A percentile compares a stretch with the other conserved stretches of the same genome.
phyloP scores from a whole-genome alignment of 2,797 vertebrate genomes.

The Acanthornis magna region DNA sequence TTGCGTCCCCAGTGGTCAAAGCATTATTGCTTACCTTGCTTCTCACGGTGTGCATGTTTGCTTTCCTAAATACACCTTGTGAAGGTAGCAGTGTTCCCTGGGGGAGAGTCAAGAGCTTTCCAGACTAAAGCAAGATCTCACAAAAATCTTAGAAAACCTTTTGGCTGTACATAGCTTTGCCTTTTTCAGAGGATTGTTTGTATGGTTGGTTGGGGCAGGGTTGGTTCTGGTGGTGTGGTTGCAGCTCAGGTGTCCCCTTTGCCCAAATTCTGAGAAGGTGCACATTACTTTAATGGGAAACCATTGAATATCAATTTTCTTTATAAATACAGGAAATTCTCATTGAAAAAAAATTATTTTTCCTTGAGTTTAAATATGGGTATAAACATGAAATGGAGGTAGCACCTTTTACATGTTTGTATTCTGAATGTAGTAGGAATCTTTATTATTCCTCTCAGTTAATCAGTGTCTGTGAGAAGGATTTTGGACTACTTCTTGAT shows the following conservation, averaged over 20 bases:
- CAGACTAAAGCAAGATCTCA: rapidly evolving
- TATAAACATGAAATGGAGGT: background rate
- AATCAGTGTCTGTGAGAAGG: background rate
- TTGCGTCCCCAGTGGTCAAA: background rate
- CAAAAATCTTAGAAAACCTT: background rate
- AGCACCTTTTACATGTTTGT: background rate
- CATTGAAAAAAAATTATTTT: background rate
- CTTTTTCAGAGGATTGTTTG: rapidly evolving
- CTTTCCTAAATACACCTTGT: rapidly evolving
- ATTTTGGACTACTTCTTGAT: background rate
- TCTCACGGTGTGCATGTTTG: rapidly evolving
- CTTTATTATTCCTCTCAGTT: background rate
- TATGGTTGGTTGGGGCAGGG: rapidly evolving
- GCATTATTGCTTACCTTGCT: rapidly evolving
- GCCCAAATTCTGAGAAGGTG: background rate
- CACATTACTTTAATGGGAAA: background rate
- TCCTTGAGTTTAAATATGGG: background rate
- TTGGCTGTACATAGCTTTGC: rapidly evolving
- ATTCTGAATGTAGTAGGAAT: background rate
- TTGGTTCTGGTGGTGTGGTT: background rate
- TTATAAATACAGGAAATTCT: background rate
- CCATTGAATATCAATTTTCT: background rate
- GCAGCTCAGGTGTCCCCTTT: background rate
- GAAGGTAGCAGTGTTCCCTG: background rate
- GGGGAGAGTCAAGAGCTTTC: background rate